Percentiles rank a stretch among this genome's conserved stretches.
Evolutionary conservation across 2,888 invertebrate species (phyloP).

Genomic region (Zygothrica quintamaculata): DNA sequence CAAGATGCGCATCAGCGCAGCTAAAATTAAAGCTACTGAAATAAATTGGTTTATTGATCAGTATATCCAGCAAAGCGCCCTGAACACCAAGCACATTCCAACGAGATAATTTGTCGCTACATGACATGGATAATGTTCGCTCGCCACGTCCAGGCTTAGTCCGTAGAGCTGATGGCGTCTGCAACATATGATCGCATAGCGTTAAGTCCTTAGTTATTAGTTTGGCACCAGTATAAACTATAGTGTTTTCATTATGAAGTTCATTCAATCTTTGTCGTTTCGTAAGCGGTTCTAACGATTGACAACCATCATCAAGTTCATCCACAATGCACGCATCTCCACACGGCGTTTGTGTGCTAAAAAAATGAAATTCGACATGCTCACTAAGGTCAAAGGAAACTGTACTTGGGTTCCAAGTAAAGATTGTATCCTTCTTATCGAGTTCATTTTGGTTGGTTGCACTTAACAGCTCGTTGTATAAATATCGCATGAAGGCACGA

Average conservation of each 20-base stretch:
- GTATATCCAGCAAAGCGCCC: slow-evolving; percentile 90
- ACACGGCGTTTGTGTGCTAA: slow-evolving; percentile 94
- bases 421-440: slow-evolving; percentile 71
- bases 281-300: neutral
- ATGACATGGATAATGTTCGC: slow-evolving; percentile 94
- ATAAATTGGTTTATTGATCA: slow-evolving; percentile 89
- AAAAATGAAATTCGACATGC: slow-evolving; percentile 91
- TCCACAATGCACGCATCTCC: slow-evolving; percentile 95
- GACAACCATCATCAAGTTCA: neutral
- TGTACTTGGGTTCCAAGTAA: slow-evolving; percentile 74
- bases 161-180: slow-evolving; percentile 89
- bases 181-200: slow-evolving; percentile 86
- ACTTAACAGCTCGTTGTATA: slow-evolving; percentile 87
- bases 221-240: slow-evolving; percentile 93
- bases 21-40: slow-evolving; percentile 90
- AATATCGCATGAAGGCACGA: slow-evolving; percentile 91
- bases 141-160: slow-evolving; percentile 97
- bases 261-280: slow-evolving; percentile 52
- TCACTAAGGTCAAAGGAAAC: slow-evolving; percentile 86
- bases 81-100: slow-evolving; percentile 95
- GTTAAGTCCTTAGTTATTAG: slow-evolving; percentile 85
- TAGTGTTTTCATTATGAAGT: slow-evolving; percentile 6
- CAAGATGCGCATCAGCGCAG: slow-evolving; percentile 87
- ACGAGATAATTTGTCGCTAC: slow-evolving; percentile 96
- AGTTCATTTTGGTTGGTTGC: slow-evolving; percentile 45